These are phyloP conservation scores for Ophion ventricosus DNA, from an alignment of 2,888 invertebrate species.

Conservation along the genomic window DNA sequence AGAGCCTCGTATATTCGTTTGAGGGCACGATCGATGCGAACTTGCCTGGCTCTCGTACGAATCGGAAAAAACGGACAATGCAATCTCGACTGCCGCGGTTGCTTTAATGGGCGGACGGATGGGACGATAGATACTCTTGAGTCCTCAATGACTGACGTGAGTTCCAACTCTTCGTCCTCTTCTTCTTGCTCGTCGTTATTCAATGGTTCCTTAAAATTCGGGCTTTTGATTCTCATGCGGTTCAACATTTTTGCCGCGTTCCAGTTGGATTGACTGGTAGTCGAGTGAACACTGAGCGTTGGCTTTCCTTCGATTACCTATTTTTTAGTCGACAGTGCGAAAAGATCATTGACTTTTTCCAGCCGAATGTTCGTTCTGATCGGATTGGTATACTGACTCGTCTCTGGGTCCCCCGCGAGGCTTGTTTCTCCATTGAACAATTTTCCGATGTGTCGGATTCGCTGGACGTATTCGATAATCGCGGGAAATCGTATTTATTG, in stretches of 20 bases:
- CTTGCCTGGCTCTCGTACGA: constrained; percentile 3
- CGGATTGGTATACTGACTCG: constrained; percentile 12
- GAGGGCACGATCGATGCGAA: background rate
- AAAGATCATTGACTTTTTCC: background rate
- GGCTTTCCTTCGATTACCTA: constrained; percentile 30
- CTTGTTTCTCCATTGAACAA: constrained; percentile 51
- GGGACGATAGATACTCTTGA: constrained; percentile 23
- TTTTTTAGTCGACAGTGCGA: background rate
- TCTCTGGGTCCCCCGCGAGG: constrained; percentile 16
- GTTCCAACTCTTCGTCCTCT: constrained; percentile 40
- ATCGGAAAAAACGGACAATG: constrained; percentile 52
- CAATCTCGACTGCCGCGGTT: constrained; percentile 4
- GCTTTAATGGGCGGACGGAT: constrained; percentile 16
- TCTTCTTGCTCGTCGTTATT: constrained; percentile 26
- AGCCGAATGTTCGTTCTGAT: background rate
- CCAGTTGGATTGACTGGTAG: constrained; percentile 54
- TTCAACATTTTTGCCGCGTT: constrained; percentile 47
- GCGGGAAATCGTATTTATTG: constrained; percentile 11
- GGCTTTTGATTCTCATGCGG: constrained; percentile 30
- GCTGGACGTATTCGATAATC: constrained; percentile 33
- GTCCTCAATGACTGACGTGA: constrained; percentile 17
- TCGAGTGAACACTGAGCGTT: constrained; percentile 53
- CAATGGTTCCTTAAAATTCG: background rate
- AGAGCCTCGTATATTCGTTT: background rate
- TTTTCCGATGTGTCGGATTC: constrained; percentile 37